Evolutionary conservation across 1,140 invertebrate genomes (phyloP).

Genomic region (Drosophila watanabei): DNA sequence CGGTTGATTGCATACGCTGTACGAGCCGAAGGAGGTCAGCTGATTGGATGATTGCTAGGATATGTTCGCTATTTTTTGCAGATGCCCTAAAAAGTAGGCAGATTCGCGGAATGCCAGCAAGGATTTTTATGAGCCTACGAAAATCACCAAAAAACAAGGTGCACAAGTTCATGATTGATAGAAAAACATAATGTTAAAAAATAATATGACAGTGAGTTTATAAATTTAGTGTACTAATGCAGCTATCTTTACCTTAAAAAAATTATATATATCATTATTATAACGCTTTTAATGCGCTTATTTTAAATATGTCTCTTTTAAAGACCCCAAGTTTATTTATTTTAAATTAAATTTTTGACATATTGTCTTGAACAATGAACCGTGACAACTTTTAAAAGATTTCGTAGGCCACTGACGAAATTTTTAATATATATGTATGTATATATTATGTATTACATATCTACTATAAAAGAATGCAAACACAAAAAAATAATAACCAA

Average conservation of each 20-base stretch:
- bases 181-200: background rate
- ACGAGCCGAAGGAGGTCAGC: conserved; percentile 65
- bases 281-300: background rate
- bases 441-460: background rate
- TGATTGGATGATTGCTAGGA: conserved; percentile 75
- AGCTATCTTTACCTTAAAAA: too few species aligned
- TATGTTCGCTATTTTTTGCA: conserved; percentile 22
- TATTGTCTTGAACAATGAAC: conserved; percentile 4
- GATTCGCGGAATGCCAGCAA: conserved; percentile 9
- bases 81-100: conserved; percentile 60
- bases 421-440: conserved; percentile 49
- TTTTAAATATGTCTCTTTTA: background rate
- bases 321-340: background rate
- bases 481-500: conserved; percentile 36
- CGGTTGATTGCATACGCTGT: conserved; percentile 74
- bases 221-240: background rate
- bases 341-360: background rate
- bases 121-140: conserved; percentile 30
- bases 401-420: conserved; percentile 35
- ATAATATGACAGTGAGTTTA: too few species aligned
- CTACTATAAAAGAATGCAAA: conserved; percentile 15
- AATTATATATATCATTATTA: too few species aligned
- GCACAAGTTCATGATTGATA: conserved; percentile 3
- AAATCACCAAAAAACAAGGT: conserved; percentile 13
- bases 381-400: conserved; percentile 21